These are phyloP conservation scores for Phodopus roborovskii DNA, from an alignment of 2,113 vertebrate genomes.

Conservation along the genomic window DNA sequence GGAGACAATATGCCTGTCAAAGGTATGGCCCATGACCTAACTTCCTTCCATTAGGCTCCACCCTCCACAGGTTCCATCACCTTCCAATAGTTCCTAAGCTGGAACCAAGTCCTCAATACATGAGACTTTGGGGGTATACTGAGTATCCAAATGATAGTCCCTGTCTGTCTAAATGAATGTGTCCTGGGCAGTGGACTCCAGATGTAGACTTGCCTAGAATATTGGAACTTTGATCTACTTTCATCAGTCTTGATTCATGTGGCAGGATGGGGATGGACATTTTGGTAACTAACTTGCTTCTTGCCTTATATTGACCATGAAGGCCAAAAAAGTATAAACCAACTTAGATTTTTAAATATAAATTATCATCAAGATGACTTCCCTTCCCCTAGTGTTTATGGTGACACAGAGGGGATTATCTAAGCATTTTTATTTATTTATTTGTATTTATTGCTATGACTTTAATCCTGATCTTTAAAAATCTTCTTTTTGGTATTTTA, in stretches of 20 bases:
- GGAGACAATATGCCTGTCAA: background rate
- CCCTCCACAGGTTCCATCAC: background rate
- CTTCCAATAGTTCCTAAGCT: background rate
- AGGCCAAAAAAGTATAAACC: background rate
- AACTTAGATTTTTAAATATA: conserved; percentile 42
- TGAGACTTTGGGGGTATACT: background rate
- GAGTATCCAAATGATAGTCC: background rate
- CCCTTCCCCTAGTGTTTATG: background rate
- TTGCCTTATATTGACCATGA: background rate
- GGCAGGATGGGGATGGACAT: background rate
- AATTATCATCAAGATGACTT: background rate
- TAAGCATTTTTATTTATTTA: background rate
- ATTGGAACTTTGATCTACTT: background rate
- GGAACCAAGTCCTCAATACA: background rate
- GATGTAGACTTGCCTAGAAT: background rate
- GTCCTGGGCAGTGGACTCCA: background rate
- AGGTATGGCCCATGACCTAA: background rate
- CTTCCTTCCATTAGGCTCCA: background rate
- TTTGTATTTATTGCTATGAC: background rate
- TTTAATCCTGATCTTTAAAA: conserved; percentile 5
- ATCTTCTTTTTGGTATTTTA: conserved; percentile 31
- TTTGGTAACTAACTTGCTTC: background rate
- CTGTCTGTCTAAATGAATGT: background rate
- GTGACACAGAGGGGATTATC: background rate
- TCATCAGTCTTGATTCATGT: background rate